Percentiles rank a stretch among this genome's conserved stretches.
These are phyloP conservation scores for Spodoptera exigua DNA, from an alignment of 2,888 invertebrate genomes.

Conservation along the genomic window DNA sequence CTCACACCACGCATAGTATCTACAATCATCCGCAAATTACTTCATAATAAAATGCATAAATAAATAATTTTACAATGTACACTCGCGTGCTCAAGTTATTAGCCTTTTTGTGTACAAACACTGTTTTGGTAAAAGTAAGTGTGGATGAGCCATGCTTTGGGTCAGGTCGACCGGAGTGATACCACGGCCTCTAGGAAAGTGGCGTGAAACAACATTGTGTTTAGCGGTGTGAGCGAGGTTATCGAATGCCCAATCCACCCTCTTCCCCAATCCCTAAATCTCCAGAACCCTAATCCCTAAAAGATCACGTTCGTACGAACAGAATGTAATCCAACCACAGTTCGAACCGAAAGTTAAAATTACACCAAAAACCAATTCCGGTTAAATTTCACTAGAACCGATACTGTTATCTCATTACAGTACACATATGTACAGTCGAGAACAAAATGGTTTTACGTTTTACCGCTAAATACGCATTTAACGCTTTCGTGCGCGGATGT, in stretches of 20 bases:
- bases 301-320: too few relatives aligned
- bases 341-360: constrained; percentile 3
- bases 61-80: constrained; percentile 51
- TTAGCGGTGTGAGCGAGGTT: too few relatives aligned
- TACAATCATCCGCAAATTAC: constrained; percentile 48
- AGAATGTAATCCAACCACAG: too few relatives aligned
- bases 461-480: constrained; percentile 61
- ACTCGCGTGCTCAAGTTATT: constrained; percentile 33
- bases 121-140: too few relatives aligned
- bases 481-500: constrained; percentile 55
- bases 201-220: too few relatives aligned
- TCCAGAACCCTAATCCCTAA: too few relatives aligned
- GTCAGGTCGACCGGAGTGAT: too few relatives aligned
- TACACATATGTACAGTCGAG: constrained; percentile 39
- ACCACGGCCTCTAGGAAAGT: background rate
- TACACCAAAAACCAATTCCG: constrained; percentile 26
- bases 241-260: too few relatives aligned
- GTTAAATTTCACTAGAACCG: constrained; percentile 33
- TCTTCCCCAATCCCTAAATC: too few relatives aligned
- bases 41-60: constrained; percentile 51
- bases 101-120: too few relatives aligned
- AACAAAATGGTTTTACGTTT: constrained; percentile 50
- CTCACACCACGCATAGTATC: constrained; percentile 23
- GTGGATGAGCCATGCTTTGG: too few relatives aligned
- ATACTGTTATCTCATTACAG: constrained; percentile 52